A percentile compares a stretch with the other conserved stretches of the same genome.
phyloP scores from a whole-genome alignment of 2,888 invertebrate genomes.

The Thalpophila matura region DNA sequence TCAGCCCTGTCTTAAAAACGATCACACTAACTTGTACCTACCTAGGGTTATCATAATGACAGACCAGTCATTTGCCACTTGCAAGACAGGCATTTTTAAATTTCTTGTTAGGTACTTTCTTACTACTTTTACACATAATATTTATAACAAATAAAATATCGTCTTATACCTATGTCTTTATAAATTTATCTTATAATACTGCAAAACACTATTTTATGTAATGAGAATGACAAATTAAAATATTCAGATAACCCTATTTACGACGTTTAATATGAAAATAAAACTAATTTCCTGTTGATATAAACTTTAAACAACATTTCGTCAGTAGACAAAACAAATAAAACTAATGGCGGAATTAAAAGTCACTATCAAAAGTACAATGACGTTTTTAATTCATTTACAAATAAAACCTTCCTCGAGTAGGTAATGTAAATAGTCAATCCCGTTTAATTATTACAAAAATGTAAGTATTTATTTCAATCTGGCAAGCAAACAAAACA shows the following conservation, averaged over 20 bases:
- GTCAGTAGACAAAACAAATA: slow-evolving; percentile 24
- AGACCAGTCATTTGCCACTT: no score
- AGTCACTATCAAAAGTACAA: slow-evolving; percentile 2
- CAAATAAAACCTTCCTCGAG: slow-evolving; percentile 12
- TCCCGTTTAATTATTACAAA: slow-evolving; percentile 10
- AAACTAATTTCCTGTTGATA: slow-evolving; percentile 9
- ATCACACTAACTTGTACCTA: no score
- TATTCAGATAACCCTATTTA: not conserved
- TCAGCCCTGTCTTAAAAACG: no score
- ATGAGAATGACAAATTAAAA: no score
- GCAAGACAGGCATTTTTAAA: no score
- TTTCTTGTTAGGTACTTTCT: no score
- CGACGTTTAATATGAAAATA: slow-evolving; percentile 5
- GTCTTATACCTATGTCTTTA: no score
- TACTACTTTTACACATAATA: no score
- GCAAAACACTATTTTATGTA: no score
- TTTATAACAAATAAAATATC: no score
- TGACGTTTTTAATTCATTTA: slow-evolving; percentile 8
- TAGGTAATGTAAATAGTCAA: slow-evolving; percentile 1
- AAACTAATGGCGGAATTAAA: slow-evolving; percentile 8
- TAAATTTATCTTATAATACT: no score
- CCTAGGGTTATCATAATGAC: no score
- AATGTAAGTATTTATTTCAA: slow-evolving; percentile 25
- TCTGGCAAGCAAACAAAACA: slow-evolving; percentile 49
- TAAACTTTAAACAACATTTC: slow-evolving; percentile 11